phyloP scores from a whole-genome alignment of 2,888 invertebrate species.

The Melangyna quadrimaculata region DNA sequence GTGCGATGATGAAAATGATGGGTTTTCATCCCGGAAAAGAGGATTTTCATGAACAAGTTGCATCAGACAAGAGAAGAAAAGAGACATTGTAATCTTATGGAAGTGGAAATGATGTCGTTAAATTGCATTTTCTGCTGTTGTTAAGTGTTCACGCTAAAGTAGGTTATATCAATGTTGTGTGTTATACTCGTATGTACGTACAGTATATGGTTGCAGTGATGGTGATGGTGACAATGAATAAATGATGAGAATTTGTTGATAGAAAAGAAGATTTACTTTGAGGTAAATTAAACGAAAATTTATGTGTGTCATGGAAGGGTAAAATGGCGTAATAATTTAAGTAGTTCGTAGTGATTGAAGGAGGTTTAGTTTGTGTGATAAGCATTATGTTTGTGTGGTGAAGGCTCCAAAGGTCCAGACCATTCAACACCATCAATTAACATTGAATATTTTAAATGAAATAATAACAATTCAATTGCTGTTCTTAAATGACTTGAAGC shows the following conservation, averaged over 20 bases:
- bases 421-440: too few species aligned
- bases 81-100: constrained; percentile 57
- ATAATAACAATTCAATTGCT: too few species aligned
- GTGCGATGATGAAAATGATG: not conserved
- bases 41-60: constrained; percentile 14
- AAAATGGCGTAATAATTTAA: not conserved
- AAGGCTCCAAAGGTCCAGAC: too few species aligned
- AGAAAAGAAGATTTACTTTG: not conserved
- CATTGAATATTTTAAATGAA: too few species aligned
- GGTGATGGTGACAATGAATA: not conserved
- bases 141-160: constrained; percentile 18
- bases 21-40: constrained; percentile 8
- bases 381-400: too few species aligned
- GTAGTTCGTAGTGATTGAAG: too few species aligned
- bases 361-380: too few species aligned
- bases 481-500: too few species aligned
- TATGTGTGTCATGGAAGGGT: not conserved
- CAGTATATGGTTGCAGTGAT: not conserved
- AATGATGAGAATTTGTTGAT: not conserved
- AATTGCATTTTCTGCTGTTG: constrained; percentile 36
- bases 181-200: too few species aligned
- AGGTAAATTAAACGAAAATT: constrained; percentile 7
- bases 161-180: constrained; percentile 16
- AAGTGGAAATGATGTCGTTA: constrained; percentile 47
- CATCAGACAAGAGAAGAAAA: constrained; percentile 6